These are phyloP conservation scores for Cyprinus carpio DNA, from an alignment of 2,113 vertebrate genomes.

Conservation along the genomic window DNA sequence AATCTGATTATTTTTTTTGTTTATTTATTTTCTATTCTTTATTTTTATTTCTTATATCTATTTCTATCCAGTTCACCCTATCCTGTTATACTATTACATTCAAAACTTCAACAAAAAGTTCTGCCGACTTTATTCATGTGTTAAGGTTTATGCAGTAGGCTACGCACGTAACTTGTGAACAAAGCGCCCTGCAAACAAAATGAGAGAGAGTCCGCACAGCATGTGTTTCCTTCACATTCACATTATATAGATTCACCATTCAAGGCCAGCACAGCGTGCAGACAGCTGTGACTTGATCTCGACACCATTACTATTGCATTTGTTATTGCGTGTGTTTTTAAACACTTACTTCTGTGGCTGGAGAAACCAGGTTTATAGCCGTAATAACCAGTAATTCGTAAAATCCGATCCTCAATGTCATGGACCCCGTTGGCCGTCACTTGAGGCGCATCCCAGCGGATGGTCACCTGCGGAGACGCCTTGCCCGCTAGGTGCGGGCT, in stretches of 20 bases:
- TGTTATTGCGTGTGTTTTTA: constrained; percentile 33
- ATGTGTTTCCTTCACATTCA: background rate
- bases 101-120: constrained; percentile 10
- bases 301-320: background rate
- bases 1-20: background rate
- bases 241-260: background rate
- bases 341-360: constrained; percentile 93
- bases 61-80: background rate
- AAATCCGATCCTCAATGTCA: constrained; percentile 94
- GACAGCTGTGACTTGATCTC: background rate
- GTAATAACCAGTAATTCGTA: constrained; percentile 97
- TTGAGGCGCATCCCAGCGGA: constrained; percentile 74
- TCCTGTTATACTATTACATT: background rate
- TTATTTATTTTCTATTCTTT: background rate
- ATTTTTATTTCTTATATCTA: background rate
- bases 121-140: background rate
- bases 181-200: background rate
- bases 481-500: constrained; percentile 70
- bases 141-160: background rate
- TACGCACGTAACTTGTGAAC: background rate
- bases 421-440: constrained; percentile 91
- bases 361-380: constrained; percentile 97
- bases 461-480: constrained; percentile 65
- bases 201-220: background rate
- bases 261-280: background rate